These are phyloP conservation scores for Telmatherina bonti DNA, from an alignment of 2,797 vertebrate species.

Conservation along the genomic window DNA sequence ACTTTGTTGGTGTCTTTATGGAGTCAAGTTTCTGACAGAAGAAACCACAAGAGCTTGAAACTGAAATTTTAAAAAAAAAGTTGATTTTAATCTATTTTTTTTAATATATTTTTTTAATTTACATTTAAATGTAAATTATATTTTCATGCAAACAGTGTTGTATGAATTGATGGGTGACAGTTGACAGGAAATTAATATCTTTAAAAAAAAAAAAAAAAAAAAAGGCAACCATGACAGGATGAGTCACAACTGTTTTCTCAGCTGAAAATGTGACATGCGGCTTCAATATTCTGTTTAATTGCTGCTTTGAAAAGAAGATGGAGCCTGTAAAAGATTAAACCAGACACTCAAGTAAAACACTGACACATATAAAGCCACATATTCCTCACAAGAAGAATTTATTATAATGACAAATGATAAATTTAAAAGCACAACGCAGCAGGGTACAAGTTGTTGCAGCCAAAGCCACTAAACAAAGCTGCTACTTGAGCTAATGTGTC, in stretches of 20 bases:
- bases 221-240: not conserved
- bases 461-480: not conserved
- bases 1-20: slow-evolving; percentile 34
- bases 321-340: not conserved
- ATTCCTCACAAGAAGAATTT: not conserved
- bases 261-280: not conserved
- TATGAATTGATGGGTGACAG: not conserved
- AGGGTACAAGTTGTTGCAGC: not conserved
- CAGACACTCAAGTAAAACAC: not conserved
- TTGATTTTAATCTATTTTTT: no score
- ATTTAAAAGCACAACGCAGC: not conserved
- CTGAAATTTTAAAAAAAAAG: not conserved
- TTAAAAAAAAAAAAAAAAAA: no score
- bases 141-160: not conserved
- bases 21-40: slow-evolving; percentile 31
- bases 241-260: no score
- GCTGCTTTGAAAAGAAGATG: not conserved
- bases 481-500: not conserved
- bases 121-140: not conserved
- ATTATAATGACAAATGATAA: not conserved
- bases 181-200: not conserved
- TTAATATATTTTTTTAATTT: no score
- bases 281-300: not conserved
- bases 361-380: not conserved
- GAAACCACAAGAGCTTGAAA: slow-evolving; percentile 1